Base-by-base conservation (phyloP, 2,113 vertebrate genomes). In the Prietella phreatophila region DNA sequence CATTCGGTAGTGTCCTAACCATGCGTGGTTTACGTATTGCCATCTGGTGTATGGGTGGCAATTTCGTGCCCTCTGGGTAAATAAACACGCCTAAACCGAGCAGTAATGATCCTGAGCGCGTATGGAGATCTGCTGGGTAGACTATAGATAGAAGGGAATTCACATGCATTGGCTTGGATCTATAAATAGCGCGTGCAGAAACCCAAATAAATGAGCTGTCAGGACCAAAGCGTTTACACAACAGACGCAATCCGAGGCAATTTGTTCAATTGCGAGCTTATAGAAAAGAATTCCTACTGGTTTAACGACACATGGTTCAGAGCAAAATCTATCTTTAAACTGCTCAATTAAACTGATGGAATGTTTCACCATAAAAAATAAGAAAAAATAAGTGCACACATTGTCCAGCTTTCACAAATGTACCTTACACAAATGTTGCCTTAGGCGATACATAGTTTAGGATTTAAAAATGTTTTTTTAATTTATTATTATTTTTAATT, bases 161-260 rank as follows among this genome's bases (percentile, higher is more conserved):
- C 88, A 90, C 92, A 93, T 88, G 85, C 25, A 89, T 83, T 76
- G 90, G 87, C 89, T 67, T 50, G 50, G 11, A 47, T 91, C 91
- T 91, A 95, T 93, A 96, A 94, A 96, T 94, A 95, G 93, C 90
- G 79, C 8, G 5, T 39, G 89, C 86, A 88, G 93, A 93, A 96
- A 91, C 94, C 91, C 89, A 94, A 95, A 97, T 95, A 96, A 97
- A 96, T 96, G 93, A 94, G 95, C 94, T 95, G 95, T 95, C 96
- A 96, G 92, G 89, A 83, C 75, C 92, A 94, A 92, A 94, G 94
- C 94, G 93, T 96, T 95, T 95, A 95, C 93, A 93, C 95, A 92
- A 89, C 78, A 87, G 13, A 92, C 93, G 94, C 94, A 93, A 95
- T 95, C 93, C 93, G 92, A 33, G 94, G 93, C 2, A 81, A 96